Conservation (phyloP, 2,113 vertebrate genomes). For the Tor tambroides region DNA sequence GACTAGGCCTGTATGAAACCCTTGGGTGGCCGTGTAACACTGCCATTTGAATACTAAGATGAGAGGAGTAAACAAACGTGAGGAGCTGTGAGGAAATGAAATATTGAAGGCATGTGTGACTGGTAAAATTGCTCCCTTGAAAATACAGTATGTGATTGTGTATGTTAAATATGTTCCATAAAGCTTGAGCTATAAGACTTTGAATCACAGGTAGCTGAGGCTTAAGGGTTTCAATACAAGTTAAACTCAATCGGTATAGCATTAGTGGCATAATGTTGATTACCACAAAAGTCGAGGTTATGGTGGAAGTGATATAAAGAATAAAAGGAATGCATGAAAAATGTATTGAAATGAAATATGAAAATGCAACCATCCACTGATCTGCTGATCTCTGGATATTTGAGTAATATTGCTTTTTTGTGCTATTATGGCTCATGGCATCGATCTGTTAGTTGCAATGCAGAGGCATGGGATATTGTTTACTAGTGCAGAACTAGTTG, state of each 20-base stretch:
- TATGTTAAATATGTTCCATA: not conserved
- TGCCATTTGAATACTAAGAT: constrained; percentile 60
- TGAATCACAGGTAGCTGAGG: not conserved
- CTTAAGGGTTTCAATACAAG: not conserved
- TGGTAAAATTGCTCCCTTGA: constrained; percentile 31
- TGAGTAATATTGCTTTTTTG: constrained; percentile 31
- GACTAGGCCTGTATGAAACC: constrained; percentile 49
- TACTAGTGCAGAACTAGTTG: constrained; percentile 55
- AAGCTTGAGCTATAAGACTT: not conserved
- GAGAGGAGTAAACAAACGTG: constrained; percentile 46
- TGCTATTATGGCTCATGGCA: constrained; percentile 48
- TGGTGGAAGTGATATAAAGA: not conserved
- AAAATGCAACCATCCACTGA: not conserved
- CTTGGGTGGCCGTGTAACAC: constrained; percentile 51
- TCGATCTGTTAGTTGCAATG: constrained; percentile 55
- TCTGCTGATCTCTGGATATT: constrained; percentile 5
- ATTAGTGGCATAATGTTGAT: not conserved
- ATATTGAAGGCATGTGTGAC: constrained; percentile 59
- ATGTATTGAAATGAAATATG: not conserved
- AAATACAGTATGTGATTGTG: not conserved
- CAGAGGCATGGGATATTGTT: constrained; percentile 45
- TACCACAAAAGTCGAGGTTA: not conserved
- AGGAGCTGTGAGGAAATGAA: constrained; percentile 52
- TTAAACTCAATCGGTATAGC: not conserved
- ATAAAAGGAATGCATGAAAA: not conserved